phyloP scores from a whole-genome alignment of 1,140 invertebrate genomes.

The Eriosoma lanigerum region DNA sequence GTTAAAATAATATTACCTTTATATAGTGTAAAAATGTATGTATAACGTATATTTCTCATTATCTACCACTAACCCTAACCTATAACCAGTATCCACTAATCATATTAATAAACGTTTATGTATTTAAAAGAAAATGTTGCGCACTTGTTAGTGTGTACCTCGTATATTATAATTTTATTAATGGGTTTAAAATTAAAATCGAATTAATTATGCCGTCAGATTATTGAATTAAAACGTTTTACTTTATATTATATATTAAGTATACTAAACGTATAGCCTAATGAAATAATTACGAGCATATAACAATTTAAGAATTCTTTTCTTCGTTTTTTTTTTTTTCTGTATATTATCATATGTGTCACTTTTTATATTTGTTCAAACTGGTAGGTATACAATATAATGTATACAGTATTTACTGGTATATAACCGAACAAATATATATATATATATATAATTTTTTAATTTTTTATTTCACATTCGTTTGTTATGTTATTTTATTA shows the following conservation, averaged over 20 bases:
- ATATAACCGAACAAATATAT: background rate
- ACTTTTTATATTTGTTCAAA: background rate
- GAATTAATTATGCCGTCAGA: background rate
- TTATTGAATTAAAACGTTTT: background rate
- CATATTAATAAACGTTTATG: no score
- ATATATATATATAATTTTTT: background rate
- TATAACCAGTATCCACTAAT: no score
- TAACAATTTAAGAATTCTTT: background rate
- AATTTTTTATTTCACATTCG: no score
- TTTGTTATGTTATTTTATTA: conserved; percentile 6
- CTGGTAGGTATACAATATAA: background rate
- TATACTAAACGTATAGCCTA: background rate
- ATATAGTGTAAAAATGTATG: no score
- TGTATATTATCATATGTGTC: background rate
- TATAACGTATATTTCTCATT: no score
- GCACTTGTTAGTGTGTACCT: background rate
- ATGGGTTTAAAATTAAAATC: background rate
- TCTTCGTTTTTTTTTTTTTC: background rate
- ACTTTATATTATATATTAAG: no score
- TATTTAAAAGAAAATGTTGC: background rate
- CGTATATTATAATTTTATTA: background rate
- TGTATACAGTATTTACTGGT: background rate
- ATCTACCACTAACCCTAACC: no score
- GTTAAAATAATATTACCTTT: no score
- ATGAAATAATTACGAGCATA: background rate